Percentiles rank a stretch among this genome's conserved stretches.
These are phyloP conservation scores for Eudyptes chrysolophus DNA, from an alignment of 2,113 vertebrate species.

Conservation along the genomic window DNA sequence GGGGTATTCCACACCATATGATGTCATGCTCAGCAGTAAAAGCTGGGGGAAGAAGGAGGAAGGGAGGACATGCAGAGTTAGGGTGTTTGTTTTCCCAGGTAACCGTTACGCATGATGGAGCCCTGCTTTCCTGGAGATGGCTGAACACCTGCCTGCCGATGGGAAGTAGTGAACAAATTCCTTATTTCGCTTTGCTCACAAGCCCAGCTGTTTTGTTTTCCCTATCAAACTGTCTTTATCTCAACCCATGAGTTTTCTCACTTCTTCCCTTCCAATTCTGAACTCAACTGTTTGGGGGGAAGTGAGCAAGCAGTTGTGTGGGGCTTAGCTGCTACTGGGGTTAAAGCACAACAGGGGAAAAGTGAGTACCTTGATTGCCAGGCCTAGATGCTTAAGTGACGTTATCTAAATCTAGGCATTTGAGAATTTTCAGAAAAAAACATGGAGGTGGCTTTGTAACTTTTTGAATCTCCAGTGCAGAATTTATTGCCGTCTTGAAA, in stretches of 20 bases:
- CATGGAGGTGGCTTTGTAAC: background rate
- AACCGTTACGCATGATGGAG: accelerated
- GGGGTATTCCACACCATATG: background rate
- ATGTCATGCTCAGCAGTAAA: background rate
- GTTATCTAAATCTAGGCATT: background rate
- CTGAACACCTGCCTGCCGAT: background rate
- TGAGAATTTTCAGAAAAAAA: background rate
- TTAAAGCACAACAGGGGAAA: background rate
- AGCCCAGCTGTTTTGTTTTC: background rate
- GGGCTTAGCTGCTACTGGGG: background rate
- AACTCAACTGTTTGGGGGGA: background rate
- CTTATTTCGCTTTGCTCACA: background rate
- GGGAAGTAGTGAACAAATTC: background rate
- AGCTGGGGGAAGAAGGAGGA: background rate
- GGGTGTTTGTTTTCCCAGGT: background rate
- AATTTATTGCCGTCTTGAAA: background rate
- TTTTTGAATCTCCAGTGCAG: background rate
- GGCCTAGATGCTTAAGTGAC: background rate
- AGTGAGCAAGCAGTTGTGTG: background rate
- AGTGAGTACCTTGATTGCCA: background rate
- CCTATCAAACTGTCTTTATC: background rate
- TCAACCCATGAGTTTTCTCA: background rate
- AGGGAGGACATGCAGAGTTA: background rate
- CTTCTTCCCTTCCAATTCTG: background rate
- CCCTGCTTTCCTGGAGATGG: background rate